phyloP scores from a whole-genome alignment of 2,113 vertebrate genomes.

The Grallaria varia region DNA sequence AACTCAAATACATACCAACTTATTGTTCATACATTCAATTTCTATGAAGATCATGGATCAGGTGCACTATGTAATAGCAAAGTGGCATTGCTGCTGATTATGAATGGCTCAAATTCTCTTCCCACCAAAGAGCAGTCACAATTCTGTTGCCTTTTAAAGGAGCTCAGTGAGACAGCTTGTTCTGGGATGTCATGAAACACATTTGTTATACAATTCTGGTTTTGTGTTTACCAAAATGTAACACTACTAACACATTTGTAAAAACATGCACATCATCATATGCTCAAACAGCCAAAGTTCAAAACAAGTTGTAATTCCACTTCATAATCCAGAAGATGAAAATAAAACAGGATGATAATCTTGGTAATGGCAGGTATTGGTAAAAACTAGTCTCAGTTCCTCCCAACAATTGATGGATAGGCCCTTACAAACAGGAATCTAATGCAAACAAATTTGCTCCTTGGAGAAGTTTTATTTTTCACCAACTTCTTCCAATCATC shows the following conservation, averaged over 20 bases:
- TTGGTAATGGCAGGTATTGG: background rate
- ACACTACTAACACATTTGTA: background rate
- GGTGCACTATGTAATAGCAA: background rate
- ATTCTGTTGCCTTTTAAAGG: background rate
- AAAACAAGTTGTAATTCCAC: background rate
- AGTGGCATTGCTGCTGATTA: background rate
- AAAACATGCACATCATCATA: background rate
- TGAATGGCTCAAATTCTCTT: background rate
- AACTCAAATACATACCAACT: background rate
- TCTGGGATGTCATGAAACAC: background rate
- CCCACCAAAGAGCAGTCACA: background rate
- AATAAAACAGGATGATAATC: background rate
- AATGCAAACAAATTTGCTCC: background rate
- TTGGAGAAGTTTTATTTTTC: background rate
- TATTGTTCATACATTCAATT: background rate
- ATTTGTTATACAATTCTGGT: background rate
- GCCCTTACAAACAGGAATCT: background rate
- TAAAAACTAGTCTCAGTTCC: background rate
- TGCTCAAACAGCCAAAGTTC: background rate
- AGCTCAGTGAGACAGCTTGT: background rate
- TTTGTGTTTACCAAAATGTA: background rate
- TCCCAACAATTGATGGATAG: rapidly evolving
- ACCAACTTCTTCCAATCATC: background rate
- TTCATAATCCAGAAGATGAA: background rate
- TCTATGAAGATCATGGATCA: background rate